A percentile compares a stretch with the other conserved stretches of the same genome.
phyloP scores from a whole-genome alignment of 2,888 invertebrate genomes.

The Tineola bisselliella region DNA sequence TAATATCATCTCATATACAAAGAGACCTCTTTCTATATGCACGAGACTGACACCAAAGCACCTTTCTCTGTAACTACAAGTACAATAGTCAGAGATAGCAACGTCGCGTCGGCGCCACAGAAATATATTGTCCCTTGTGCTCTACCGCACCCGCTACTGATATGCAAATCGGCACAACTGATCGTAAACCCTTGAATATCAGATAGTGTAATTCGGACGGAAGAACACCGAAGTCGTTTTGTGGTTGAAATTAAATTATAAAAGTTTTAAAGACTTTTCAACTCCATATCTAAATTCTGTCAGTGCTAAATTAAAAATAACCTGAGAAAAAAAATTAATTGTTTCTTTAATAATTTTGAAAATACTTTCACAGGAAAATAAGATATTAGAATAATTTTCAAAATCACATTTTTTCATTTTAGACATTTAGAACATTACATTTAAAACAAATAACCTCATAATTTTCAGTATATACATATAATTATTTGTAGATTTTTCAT shows the following conservation, averaged over 20 bases:
- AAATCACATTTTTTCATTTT: no score
- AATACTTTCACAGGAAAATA: no score
- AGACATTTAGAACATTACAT: no score
- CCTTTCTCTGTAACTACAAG: constrained; percentile 15
- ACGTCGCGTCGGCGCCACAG: constrained; percentile 42
- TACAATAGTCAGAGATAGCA: constrained; percentile 50
- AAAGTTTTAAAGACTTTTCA: background rate
- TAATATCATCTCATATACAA: background rate
- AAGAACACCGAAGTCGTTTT: no score
- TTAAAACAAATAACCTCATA: no score
- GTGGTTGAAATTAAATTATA: background rate
- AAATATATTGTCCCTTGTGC: constrained; percentile 46
- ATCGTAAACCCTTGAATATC: constrained; percentile 58
- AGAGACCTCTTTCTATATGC: background rate
- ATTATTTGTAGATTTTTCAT: background rate
- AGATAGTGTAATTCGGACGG: constrained; percentile 42
- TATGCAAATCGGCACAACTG: constrained; percentile 55
- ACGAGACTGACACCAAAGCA: background rate
- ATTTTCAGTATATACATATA: no score
- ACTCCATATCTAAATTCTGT: background rate
- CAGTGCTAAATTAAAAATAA: background rate
- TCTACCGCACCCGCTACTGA: constrained; percentile 38
- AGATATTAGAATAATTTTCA: no score
- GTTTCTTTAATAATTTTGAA: no score
- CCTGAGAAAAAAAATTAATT: background rate